Base-by-base conservation (phyloP, 2,797 vertebrate genomes). In the Sebastes nivosus region DNA sequence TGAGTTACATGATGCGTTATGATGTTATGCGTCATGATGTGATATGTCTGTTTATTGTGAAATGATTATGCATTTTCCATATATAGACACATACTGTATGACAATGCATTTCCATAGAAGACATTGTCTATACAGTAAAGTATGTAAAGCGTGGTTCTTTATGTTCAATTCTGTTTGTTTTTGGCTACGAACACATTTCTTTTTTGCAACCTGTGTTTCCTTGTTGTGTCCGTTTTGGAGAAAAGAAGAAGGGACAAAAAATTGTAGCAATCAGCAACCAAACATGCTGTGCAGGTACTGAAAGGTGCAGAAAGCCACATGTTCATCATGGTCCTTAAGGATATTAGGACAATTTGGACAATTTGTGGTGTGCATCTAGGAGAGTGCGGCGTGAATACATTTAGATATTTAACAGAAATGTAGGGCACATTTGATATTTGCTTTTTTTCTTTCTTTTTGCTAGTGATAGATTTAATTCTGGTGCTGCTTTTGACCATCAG, bases 341-440 rank as follows among this genome's bases (percentile, higher is more conserved):
- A 65, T 2, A 84, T 84, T 75, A 67, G 38, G 58, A 67, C 58
- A 72, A 69, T 81, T 52, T 81, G 59, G 20, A 65, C 63, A 80
- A 58, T 80, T 77, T 77, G 16, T 67, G 59, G 6, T 42, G 22
- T 50, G 70, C 64, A 50, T 69, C 59, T 22, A 14, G 36, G n/a
- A 59, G 14, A 30, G 32, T 14, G 22, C 42, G 34, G 18, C 29
- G 20, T 67, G 59, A 80, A 83, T 81, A 61, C 38, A 75, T 79
- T 74, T 68, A 2, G 72, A 16, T 78, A 66, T 75, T 81, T 77
- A 77, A 69, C 12, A 72, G 30, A 68, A 64, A 38, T 1, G 4
- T 7, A 1, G 55, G 42, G 7, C 5, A 61, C 46, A 50, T 42
- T 63, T 38, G 18, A 65, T 77, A 24, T n/a, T 50, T 58, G 12